Conservation (phyloP, 2,797 vertebrate species). For the Pelodytes ibericus region DNA sequence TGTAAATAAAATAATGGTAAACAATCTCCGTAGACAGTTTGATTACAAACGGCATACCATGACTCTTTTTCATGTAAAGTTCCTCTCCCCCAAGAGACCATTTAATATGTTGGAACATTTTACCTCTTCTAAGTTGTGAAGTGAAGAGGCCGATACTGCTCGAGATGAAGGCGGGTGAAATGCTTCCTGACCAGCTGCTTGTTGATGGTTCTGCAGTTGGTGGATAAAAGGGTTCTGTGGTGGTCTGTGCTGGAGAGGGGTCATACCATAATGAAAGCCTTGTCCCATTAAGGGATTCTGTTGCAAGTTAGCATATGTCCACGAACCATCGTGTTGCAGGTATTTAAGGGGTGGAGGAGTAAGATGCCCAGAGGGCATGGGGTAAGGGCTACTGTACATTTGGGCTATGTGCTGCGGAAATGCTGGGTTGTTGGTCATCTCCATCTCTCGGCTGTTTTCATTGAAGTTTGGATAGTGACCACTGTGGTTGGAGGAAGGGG, state of each 20-base stretch:
- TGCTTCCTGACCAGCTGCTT: conserved; percentile 82
- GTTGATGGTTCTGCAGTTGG: conserved; percentile 92
- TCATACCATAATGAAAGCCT: conserved; percentile 86
- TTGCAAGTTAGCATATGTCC: conserved; percentile 86
- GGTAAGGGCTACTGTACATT: conserved; percentile 76
- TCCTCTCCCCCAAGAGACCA: background rate
- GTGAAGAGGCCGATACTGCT: conserved; percentile 87
- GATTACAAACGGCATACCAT: too few species aligned
- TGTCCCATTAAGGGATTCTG: conserved; percentile 88
- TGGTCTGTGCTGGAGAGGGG: conserved; percentile 87
- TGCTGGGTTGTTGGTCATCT: conserved; percentile 80
- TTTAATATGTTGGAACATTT: background rate
- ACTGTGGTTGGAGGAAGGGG: conserved; percentile 82
- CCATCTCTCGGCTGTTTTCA: conserved; percentile 78
- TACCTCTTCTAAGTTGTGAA: conserved; percentile 98
- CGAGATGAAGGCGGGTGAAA: conserved; percentile 87
- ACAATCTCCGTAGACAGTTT: too few species aligned
- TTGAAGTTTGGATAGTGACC: conserved; percentile 80
- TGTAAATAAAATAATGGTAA: too few species aligned
- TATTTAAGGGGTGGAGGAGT: conserved; percentile 90
- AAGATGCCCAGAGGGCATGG: conserved; percentile 83
- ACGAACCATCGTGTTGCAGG: conserved; percentile 91
- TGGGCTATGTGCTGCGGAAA: conserved; percentile 84
- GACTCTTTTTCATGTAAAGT: too few species aligned
- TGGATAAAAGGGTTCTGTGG: conserved; percentile 88